Percentiles rank a stretch among this genome's conserved stretches.
Conservation (phyloP, 2,888 invertebrate species). For the Timema cristinae region DNA sequence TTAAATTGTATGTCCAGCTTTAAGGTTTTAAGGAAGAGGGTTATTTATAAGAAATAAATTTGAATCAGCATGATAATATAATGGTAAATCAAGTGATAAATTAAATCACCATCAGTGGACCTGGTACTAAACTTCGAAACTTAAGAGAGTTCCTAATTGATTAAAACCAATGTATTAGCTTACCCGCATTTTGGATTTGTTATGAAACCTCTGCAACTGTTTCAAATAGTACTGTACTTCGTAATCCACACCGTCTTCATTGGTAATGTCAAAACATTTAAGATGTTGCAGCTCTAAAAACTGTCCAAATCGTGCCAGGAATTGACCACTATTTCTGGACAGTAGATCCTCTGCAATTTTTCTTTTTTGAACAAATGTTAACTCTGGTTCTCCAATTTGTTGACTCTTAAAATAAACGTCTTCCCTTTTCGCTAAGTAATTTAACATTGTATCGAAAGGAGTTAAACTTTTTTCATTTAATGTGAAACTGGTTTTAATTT, state of each 20-base stretch:
- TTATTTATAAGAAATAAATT: too few relatives aligned
- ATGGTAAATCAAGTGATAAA: too few relatives aligned
- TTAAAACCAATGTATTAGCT: neutral
- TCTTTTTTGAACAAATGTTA: constrained; percentile 65
- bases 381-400: constrained; percentile 72
- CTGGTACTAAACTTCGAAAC: too few relatives aligned
- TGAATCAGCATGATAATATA: too few relatives aligned
- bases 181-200: constrained; percentile 43
- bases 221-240: constrained; percentile 61
- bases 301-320: constrained; percentile 73
- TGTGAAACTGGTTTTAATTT: too few relatives aligned
- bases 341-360: constrained; percentile 62
- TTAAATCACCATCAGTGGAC: too few relatives aligned
- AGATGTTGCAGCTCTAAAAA: constrained; percentile 64
- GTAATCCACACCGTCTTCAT: constrained; percentile 45
- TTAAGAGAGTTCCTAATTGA: too few relatives aligned
- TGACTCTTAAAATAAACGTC: constrained; percentile 75
- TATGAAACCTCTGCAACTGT: constrained; percentile 56
- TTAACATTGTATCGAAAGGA: constrained; percentile 47
- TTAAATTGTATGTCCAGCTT: too few relatives aligned
- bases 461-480: too few relatives aligned
- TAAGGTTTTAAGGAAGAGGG: too few relatives aligned
- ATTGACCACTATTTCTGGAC: constrained; percentile 61
- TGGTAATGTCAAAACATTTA: constrained; percentile 58
- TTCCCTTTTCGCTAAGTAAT: constrained; percentile 57